phyloP scores from a whole-genome alignment of 2,888 invertebrate genomes.

The Zaprionus lineosus region DNA sequence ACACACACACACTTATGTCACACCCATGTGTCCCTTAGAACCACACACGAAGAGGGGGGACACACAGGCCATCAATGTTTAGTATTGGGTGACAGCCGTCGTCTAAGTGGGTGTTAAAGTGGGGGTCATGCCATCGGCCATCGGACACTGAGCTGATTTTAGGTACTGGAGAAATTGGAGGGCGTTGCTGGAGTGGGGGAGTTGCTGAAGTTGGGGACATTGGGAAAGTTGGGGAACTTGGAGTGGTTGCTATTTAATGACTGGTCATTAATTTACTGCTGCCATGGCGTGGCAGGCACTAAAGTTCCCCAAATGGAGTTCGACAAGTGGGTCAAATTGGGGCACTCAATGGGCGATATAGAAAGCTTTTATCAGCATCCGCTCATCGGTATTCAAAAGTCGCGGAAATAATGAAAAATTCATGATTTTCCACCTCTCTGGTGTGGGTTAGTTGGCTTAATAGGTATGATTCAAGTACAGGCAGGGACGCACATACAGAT shows the following conservation, averaged over 20 bases:
- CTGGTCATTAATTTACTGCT: conserved; percentile 53
- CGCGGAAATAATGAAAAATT: conserved; percentile 58
- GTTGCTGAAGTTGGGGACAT: too few species aligned
- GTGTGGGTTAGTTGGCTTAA: conserved; percentile 29
- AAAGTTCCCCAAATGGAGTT: conserved; percentile 13
- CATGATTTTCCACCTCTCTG: conserved; percentile 28
- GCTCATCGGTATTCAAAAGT: conserved; percentile 43
- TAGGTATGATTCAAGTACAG: neutral
- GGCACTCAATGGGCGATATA: conserved; percentile 20
- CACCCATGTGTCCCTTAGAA: too few species aligned
- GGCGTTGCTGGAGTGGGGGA: conserved; percentile 4
- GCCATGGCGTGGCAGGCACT: too few species aligned
- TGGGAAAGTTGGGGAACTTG: conserved; percentile 6
- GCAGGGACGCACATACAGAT: too few species aligned
- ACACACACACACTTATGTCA: neutral
- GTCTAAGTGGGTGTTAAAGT: conserved; percentile 41
- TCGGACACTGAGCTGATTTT: too few species aligned
- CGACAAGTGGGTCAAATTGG: conserved; percentile 23
- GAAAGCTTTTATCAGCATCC: conserved; percentile 36
- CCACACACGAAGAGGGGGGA: too few species aligned
- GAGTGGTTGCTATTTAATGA: conserved; percentile 50
- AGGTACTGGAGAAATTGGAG: conserved; percentile 5
- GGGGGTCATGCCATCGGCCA: conserved; percentile 44
- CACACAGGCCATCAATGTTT: conserved; percentile 20
- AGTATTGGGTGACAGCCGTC: conserved; percentile 15